Percentiles rank a stretch among this genome's conserved stretches.
Conservation (phyloP, 2,888 invertebrate genomes). For the Epicampocera succincta region DNA sequence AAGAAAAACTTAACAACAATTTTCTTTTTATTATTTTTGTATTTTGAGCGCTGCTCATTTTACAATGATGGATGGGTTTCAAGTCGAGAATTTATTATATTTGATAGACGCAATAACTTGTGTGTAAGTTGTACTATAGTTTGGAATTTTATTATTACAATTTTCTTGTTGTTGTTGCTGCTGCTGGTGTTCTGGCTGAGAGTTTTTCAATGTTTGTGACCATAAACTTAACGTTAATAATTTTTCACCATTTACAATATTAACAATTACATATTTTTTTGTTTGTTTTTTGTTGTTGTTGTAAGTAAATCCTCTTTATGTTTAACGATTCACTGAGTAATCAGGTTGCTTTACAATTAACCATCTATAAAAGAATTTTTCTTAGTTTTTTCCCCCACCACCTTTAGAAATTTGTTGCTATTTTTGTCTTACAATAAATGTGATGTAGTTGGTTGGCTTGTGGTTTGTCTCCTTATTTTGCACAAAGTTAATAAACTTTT, state of each 20-base stretch:
- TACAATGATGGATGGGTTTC: constrained; percentile 53
- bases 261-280: constrained; percentile 32
- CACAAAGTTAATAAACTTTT: constrained; percentile 56
- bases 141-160: constrained; percentile 43
- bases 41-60: constrained; percentile 50
- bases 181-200: too few relatives aligned
- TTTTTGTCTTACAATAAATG: constrained; percentile 7
- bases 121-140: neutral
- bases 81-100: constrained; percentile 45
- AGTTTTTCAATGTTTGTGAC: constrained; percentile 26
- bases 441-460: neutral
- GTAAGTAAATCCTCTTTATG: constrained; percentile 62
- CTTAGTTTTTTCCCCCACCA: too few relatives aligned
- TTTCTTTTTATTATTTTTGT: too few relatives aligned
- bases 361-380: constrained; percentile 16
- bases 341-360: constrained; percentile 66
- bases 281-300: neutral
- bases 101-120: constrained; percentile 18
- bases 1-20: constrained; percentile 8
- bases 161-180: constrained; percentile 3
- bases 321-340: constrained; percentile 67
- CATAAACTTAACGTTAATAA: constrained; percentile 51
- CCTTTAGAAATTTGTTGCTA: neutral
- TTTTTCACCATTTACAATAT: constrained; percentile 33
- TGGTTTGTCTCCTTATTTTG: neutral